Conservation (phyloP, 2,113 vertebrate genomes). For the Zosterops lateralis region DNA sequence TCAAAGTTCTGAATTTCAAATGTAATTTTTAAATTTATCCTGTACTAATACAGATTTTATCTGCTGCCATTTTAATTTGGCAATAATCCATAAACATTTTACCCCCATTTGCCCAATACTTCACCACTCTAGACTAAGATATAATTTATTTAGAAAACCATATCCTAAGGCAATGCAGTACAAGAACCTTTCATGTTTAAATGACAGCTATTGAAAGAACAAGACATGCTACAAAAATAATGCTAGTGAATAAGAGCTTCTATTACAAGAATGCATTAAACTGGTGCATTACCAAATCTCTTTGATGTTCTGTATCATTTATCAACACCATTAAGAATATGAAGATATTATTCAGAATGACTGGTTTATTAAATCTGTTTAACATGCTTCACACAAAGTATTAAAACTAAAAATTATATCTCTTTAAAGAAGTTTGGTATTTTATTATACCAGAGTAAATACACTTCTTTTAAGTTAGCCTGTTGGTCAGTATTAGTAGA, state of each 20-base stretch:
- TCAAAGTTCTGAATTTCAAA: not conserved
- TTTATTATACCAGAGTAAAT: not conserved
- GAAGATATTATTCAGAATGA: slow-evolving; percentile 31
- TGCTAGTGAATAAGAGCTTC: slow-evolving; percentile 13
- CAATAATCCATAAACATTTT: not conserved
- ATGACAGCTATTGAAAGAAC: slow-evolving; percentile 58
- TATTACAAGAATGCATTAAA: slow-evolving; percentile 50
- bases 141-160: slow-evolving; percentile 68
- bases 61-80: slow-evolving; percentile 16
- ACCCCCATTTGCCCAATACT: slow-evolving; percentile 1
- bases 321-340: slow-evolving; percentile 43
- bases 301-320: slow-evolving; percentile 53
- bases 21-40: not conserved
- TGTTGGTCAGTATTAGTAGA: not conserved
- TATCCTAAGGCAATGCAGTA: slow-evolving; percentile 51
- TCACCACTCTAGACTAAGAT: slow-evolving; percentile 1
- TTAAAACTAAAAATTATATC: not conserved
- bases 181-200: slow-evolving; percentile 63
- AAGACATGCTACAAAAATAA: slow-evolving; percentile 58
- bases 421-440: not conserved
- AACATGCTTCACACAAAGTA: slow-evolving; percentile 2
- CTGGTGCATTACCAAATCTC: slow-evolving; percentile 38
- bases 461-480: not conserved
- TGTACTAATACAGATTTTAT: slow-evolving; percentile 3
- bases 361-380: slow-evolving; percentile 14